Base-by-base conservation (phyloP, 92 coral and sea anemone species). In the Porites rus region DNA sequence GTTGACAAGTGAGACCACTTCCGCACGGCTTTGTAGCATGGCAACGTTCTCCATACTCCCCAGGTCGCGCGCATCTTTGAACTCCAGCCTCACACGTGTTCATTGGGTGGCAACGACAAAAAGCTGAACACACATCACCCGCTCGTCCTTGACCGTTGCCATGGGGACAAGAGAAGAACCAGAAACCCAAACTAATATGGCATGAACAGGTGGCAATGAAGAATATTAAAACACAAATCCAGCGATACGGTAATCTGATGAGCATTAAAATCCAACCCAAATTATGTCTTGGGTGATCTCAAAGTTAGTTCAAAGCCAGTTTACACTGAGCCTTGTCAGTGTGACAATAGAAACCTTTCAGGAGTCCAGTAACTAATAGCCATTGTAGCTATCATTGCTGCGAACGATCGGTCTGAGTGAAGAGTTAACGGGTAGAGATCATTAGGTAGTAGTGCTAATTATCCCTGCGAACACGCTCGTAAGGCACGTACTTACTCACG, bases 161-260 rank as follows among this genome's bases (percentile, higher is more conserved):
- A 74, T 90, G 98, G 80, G 95, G 94, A 89, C 99, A 97, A 51
- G 94, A 87, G 54, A 97, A 93, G 86, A 95, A 94, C 99, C 99
- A 95, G 67, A 95, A 93, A 75, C 83, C 75, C 13, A 53, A 59
- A 63, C 61, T 56, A 14, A 46, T 53, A 20, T 28, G 63, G 0
- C 71, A 74, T 62, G 64, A 83, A 74, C 87, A 83, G 87, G 87
- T 83, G 87, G 74, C 87, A 83, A 83, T 24, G 5, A 73, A 52
- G 74, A 83, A 51, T 52, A 73, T 64, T 73, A 54, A 83, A 74
- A 65, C 65, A 28, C 13, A 63, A 74, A 62, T 74, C 80, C 80
- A 83, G 63, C 7, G 51, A 82, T 62, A 43, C 8, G 38, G 3
- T 31, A 83, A 38, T 4, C 38, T 74, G 78, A 4, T 8, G 80